Conservation (phyloP, 2,113 vertebrate genomes). For the Pipra filicauda region DNA sequence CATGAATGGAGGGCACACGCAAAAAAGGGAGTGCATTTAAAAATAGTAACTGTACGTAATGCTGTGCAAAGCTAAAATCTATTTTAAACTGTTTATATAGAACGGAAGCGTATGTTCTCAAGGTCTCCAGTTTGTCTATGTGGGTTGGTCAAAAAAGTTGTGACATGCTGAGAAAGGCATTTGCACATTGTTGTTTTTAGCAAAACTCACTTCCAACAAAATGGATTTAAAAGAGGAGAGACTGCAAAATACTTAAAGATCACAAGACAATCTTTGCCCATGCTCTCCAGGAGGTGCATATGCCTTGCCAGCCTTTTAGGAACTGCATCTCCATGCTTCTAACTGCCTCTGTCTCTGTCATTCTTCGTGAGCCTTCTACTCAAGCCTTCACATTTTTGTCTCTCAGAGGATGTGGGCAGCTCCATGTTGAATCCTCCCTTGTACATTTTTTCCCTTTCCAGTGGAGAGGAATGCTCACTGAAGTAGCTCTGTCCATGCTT, state of each 20-base stretch:
- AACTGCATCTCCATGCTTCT: neutral
- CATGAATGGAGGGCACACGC: neutral
- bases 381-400: neutral
- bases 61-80: slow-evolving; percentile 36
- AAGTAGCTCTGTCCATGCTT: neutral
- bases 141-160: slow-evolving; percentile 52
- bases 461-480: neutral
- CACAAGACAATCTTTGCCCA: neutral
- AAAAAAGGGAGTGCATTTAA: neutral
- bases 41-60: neutral
- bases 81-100: slow-evolving; percentile 42
- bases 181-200: slow-evolving; percentile 8
- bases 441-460: neutral
- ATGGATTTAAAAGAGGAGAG: neutral
- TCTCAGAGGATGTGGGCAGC: neutral
- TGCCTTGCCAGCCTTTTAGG: neutral
- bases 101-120: neutral
- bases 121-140: slow-evolving; percentile 43
- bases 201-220: slow-evolving; percentile 1
- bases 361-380: neutral
- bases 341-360: neutral
- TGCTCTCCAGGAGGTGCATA: neutral
- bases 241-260: neutral
- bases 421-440: neutral
- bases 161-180: slow-evolving; percentile 49